Base-by-base conservation (phyloP, 2,113 vertebrate genomes). In the Calyptomena viridis region DNA sequence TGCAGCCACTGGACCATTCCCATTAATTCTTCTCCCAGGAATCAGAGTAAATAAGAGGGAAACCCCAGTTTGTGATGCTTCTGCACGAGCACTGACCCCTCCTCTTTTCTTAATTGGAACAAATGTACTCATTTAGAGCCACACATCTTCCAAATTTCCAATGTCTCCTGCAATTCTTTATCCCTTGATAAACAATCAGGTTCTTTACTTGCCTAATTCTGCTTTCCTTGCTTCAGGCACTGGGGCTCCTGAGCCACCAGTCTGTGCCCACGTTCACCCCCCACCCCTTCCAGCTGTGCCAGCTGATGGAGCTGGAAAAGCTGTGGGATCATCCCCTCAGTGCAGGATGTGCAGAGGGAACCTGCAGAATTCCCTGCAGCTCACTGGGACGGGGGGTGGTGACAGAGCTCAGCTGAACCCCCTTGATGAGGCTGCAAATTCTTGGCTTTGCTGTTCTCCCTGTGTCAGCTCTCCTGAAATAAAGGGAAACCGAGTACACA, bases 101-200 rank as follows among this genome's bases (percentile, higher is more conserved):
- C 20, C 30, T 73, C 76, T 88, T 91, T 64, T 77, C 59, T 94
- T 93, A 96, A 96, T 71, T 73, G 73, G 81, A 83, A 94, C 84
- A 95, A 95, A 84, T 91, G 53, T 30, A 58, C 33, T 78, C 62
- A 81, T 73, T 96, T 94, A 94, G 75, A 67, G 63, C 56, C 60
- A 77, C 84, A 35, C 27, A 75, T 88, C 74, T 71, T 66, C 84
- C 89, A 66, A 22, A 92, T 96, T 91, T 62, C 84, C 84, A 66
- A 20, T 67, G 96, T 80, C 87, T 93, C 92, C 85, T 71, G 73
- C 92, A 95, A 97, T 96, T 94, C 93, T 95, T 95, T 74, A 96
- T 89, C 93, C 92, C 96, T 88, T 89, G 93, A 93, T 80, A 93
- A 96, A 95, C 92, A 87, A 95, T 67, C 87, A 56, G 59, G 86